Evolutionary conservation across 2,797 vertebrate species (phyloP).

Genomic region (Galago senegalensis): DNA sequence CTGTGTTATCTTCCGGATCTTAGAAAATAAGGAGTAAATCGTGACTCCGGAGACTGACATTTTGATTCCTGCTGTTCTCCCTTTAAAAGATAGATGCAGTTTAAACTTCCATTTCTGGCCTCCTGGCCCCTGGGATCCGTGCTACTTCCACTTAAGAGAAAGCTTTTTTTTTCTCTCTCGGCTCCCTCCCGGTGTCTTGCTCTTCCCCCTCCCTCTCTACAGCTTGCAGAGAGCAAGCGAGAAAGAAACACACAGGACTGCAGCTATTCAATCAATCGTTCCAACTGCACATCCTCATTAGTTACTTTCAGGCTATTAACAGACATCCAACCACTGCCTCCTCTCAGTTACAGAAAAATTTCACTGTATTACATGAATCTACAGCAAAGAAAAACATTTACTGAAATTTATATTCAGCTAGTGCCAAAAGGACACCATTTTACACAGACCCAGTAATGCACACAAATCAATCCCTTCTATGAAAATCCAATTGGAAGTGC

Average conservation of each 20-base stretch:
- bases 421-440: constrained; percentile 85
- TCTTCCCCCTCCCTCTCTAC: constrained; percentile 86
- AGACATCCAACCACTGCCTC: constrained; percentile 86
- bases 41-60: constrained; percentile 88
- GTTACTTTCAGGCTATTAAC: constrained; percentile 92
- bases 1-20: constrained; percentile 88
- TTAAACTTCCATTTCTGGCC: constrained; percentile 88
- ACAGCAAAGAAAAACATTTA: constrained; percentile 80
- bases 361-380: constrained; percentile 82
- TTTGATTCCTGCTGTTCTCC: constrained; percentile 84
- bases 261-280: constrained; percentile 96
- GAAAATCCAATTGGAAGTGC: constrained; percentile 79
- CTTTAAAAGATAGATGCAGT: constrained; percentile 85
- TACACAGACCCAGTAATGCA: constrained; percentile 69
- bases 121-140: constrained; percentile 89
- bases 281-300: constrained; percentile 93
- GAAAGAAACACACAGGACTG: constrained; percentile 89
- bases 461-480: constrained; percentile 65
- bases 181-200: constrained; percentile 78
- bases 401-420: constrained; percentile 81
- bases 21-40: constrained; percentile 81
- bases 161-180: constrained; percentile 84
- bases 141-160: constrained; percentile 89
- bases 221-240: constrained; percentile 86
- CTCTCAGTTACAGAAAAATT: constrained; percentile 84